These are phyloP conservation scores for Umimayanthus kanabou DNA, from an alignment of 92 coral and sea anemone species.

Conservation along the genomic window DNA sequence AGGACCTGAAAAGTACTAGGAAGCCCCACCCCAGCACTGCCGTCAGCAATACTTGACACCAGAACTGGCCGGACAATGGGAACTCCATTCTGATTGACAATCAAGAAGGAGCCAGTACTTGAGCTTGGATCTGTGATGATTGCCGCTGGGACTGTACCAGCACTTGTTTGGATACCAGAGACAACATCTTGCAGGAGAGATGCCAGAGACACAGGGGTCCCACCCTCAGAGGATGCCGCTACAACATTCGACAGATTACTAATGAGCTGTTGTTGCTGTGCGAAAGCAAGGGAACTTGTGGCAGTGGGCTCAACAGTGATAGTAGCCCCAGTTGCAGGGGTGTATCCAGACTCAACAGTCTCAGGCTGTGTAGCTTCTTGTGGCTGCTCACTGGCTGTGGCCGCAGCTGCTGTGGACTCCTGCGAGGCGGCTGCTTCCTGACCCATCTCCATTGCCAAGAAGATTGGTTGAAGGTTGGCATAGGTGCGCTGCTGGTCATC, in stretches of 20 bases:
- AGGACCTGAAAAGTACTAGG: constrained; percentile 86
- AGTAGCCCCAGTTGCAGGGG: constrained; percentile 49
- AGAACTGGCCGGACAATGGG: constrained; percentile 96
- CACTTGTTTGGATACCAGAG: constrained; percentile 94
- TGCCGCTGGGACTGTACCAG: constrained; percentile 95
- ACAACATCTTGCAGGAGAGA: constrained; percentile 97
- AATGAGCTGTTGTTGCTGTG: constrained; percentile 70
- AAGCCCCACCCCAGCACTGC: constrained; percentile 58
- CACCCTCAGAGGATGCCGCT: constrained; percentile 67
- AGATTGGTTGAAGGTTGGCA: constrained; percentile 98
- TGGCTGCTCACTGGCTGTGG: constrained; percentile 47
- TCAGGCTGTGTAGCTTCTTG: constrained; percentile 43
- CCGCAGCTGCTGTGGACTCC: constrained; percentile 42
- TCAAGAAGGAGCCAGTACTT: constrained; percentile 91
- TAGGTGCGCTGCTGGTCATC: constrained; percentile 91
- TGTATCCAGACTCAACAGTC: constrained; percentile 51
- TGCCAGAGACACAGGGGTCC: constrained; percentile 84
- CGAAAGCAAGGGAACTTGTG: constrained; percentile 50
- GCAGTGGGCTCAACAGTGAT: constrained; percentile 55
- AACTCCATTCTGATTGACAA: constrained; percentile 96
- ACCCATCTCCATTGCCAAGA: constrained; percentile 99
- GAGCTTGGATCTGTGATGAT: constrained; percentile 93
- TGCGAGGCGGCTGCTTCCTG: constrained; percentile 74
- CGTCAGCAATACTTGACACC: constrained; percentile 82
- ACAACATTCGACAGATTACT: constrained; percentile 68